Conservation (phyloP, 2,888 invertebrate species). For the Scaptomyza tumidula region DNA sequence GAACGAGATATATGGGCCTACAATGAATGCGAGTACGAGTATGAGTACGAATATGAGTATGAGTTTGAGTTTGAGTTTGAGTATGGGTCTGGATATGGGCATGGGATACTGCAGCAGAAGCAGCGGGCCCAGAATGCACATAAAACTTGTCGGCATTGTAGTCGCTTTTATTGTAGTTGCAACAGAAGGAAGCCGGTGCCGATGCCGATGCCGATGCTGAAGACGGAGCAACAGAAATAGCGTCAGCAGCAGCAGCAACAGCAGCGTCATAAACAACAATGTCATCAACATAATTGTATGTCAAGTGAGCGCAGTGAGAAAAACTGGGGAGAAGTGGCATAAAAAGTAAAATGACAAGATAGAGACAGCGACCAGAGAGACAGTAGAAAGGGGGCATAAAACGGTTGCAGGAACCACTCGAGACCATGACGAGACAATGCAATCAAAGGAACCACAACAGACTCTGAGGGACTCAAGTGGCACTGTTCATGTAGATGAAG, state of each 20-base stretch:
- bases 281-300: constrained; percentile 81
- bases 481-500: background rate
- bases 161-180: constrained; percentile 30
- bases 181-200: constrained; percentile 24
- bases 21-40: constrained; percentile 46
- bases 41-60: constrained; percentile 12
- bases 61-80: constrained; percentile 19
- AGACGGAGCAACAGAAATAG: constrained; percentile 21
- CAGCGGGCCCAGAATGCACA: constrained; percentile 60
- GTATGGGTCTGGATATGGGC: constrained; percentile 51
- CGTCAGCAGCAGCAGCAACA: constrained; percentile 30
- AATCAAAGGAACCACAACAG: constrained; percentile 72
- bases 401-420: constrained; percentile 71
- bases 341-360: constrained; percentile 60
- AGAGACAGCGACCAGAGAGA: constrained; percentile 25
- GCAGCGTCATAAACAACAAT: constrained; percentile 74
- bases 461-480: constrained; percentile 11
- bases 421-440: constrained; percentile 81
- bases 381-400: constrained; percentile 21
- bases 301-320: constrained; percentile 71
- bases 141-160: constrained; percentile 70
- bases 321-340: constrained; percentile 51
- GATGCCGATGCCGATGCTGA: background rate
- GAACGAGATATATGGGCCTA: constrained; percentile 54
- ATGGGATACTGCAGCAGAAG: constrained; percentile 29